Evolutionary conservation across 2,888 invertebrate genomes (phyloP).

Genomic region (Pristionchus arcanus): DNA sequence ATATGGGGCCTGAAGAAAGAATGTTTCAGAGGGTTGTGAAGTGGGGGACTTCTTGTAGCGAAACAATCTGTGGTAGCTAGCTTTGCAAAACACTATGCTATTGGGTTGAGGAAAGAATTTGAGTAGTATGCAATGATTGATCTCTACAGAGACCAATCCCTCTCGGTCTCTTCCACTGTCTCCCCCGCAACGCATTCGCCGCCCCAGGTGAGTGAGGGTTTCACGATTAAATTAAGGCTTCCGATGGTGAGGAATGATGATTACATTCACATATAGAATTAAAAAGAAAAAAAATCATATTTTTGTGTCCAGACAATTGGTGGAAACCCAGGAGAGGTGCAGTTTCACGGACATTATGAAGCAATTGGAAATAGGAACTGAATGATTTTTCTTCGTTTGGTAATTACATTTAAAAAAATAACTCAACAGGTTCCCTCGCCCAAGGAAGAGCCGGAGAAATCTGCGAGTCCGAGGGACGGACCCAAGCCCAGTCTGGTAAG

Average conservation of each 20-base stretch:
- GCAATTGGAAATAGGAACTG: too few relatives aligned
- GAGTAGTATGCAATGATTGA: background rate
- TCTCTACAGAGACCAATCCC: background rate
- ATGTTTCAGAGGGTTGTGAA: too few relatives aligned
- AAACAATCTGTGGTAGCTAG: too few relatives aligned
- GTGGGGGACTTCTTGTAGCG: too few relatives aligned
- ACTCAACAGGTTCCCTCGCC: background rate
- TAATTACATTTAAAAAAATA: background rate
- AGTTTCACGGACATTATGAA: too few relatives aligned
- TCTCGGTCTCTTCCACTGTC: conserved; percentile 8
- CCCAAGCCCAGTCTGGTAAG: conserved; percentile 9
- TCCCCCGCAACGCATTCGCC: conserved; percentile 8
- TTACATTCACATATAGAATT: background rate
- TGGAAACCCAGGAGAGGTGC: too few relatives aligned
- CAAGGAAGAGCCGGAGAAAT: background rate
- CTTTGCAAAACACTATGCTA: too few relatives aligned
- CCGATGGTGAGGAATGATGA: background rate
- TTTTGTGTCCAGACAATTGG: too few relatives aligned
- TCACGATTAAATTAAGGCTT: background rate
- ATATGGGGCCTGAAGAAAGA: too few relatives aligned
- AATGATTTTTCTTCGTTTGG: too few relatives aligned
- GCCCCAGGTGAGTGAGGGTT: background rate
- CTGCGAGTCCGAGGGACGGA: background rate
- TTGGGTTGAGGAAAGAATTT: too few relatives aligned
- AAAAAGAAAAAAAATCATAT: too few relatives aligned